These are phyloP conservation scores for Poecilia wingei DNA, from an alignment of 2,797 vertebrate genomes.

Conservation along the genomic window DNA sequence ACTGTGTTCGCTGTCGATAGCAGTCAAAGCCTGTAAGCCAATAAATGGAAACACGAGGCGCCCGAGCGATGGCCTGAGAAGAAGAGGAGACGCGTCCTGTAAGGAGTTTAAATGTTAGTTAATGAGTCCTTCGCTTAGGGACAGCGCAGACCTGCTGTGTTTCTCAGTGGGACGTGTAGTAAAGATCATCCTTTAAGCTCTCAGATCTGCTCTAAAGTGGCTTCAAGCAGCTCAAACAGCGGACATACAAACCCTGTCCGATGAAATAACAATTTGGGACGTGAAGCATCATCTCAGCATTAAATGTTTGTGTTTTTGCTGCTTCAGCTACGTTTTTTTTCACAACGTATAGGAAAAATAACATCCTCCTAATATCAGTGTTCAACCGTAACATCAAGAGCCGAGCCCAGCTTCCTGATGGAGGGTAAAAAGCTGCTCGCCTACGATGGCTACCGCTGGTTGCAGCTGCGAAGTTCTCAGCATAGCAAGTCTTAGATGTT, in stretches of 20 bases:
- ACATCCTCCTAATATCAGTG: not conserved
- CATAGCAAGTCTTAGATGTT: too few relatives aligned
- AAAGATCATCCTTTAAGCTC: constrained; percentile 1
- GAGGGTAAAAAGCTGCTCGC: too few relatives aligned
- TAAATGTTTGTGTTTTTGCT: not conserved
- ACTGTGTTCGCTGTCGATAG: constrained; percentile 3
- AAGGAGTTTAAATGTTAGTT: not conserved
- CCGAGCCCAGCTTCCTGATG: too few relatives aligned
- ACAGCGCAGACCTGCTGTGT: not conserved
- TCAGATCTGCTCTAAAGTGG: not conserved
- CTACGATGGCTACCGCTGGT: too few relatives aligned
- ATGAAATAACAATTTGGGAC: not conserved
- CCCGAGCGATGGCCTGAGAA: not conserved
- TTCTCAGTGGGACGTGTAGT: not conserved
- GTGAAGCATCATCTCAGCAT: not conserved
- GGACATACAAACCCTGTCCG: not conserved
- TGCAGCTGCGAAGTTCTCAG: too few relatives aligned
- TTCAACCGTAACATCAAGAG: not conserved
- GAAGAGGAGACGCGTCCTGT: not conserved
- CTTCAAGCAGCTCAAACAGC: not conserved
- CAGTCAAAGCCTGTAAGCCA: not conserved
- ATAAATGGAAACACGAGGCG: not conserved
- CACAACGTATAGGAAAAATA: not conserved
- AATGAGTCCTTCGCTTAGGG: not conserved
- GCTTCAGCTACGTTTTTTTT: not conserved